Percentiles rank a stretch among this genome's conserved stretches.
These are phyloP conservation scores for Physeter macrocephalus DNA, from an alignment of 2,113 vertebrate genomes.

Conservation along the genomic window DNA sequence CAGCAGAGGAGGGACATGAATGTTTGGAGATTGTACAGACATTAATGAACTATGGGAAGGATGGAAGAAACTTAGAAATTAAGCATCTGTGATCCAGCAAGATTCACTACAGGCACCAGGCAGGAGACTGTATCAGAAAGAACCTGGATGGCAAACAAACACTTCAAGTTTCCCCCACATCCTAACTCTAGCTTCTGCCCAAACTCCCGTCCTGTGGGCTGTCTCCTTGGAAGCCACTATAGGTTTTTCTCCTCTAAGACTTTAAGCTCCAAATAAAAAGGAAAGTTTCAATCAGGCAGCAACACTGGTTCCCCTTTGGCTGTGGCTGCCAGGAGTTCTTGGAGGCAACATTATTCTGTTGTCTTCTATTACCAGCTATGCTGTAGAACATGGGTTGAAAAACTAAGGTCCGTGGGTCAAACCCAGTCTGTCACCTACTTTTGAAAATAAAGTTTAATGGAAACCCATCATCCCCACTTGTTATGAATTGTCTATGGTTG, in stretches of 20 bases:
- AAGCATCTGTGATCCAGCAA: neutral
- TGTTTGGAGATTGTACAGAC: neutral
- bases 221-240: neutral
- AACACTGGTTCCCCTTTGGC: neutral
- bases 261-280: neutral
- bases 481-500: neutral
- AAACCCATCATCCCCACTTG: neutral
- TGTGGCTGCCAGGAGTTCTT: neutral
- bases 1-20: neutral
- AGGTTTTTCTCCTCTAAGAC: neutral
- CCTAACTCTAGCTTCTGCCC: neutral
- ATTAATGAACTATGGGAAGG: neutral
- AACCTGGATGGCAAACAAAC: neutral
- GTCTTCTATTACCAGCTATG: neutral
- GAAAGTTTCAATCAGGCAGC: neutral
- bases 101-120: neutral
- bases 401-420: neutral
- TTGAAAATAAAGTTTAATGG: neutral
- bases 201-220: neutral
- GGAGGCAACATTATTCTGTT: neutral
- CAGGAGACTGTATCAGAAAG: neutral
- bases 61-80: neutral
- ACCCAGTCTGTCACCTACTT: neutral
- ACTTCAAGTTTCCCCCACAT: neutral
- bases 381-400: neutral